Evolutionary conservation across 1,140 invertebrate species (phyloP).

Genomic region (Caenorhabditis briggsae): DNA sequence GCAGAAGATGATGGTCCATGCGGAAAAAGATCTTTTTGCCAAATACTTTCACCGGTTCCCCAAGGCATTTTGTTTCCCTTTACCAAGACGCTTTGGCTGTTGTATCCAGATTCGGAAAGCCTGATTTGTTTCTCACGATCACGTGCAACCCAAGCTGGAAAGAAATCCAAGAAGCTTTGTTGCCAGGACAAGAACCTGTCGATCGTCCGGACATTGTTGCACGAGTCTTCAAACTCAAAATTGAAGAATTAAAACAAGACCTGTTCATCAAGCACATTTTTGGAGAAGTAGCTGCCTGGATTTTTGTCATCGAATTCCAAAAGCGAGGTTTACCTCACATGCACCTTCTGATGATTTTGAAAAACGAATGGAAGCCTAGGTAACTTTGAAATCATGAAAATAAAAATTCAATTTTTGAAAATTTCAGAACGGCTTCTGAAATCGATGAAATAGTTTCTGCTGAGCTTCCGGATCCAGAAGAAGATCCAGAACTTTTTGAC

Average conservation of each 20-base stretch:
- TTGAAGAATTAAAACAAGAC: constrained; percentile 60
- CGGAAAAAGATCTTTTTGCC: constrained; percentile 62
- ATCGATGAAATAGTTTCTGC: background rate
- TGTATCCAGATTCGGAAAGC: constrained; percentile 77
- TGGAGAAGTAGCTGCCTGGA: constrained; percentile 67
- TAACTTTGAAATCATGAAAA: background rate
- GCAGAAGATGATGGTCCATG: background rate
- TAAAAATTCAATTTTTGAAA: background rate
- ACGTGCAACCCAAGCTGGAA: constrained; percentile 73
- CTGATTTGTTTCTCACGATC: constrained; percentile 72
- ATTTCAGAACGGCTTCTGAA: background rate
- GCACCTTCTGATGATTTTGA: background rate
- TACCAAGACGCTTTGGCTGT: constrained; percentile 80
- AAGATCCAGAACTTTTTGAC: background rate
- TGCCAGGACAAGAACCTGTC: constrained; percentile 63
- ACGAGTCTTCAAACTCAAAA: constrained; percentile 72
- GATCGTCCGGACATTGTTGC: constrained; percentile 73
- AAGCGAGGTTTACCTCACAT: constrained; percentile 4
- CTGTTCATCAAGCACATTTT: constrained; percentile 69
- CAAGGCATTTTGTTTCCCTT: constrained; percentile 69
- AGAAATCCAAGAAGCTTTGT: constrained; percentile 74
- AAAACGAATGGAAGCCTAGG: background rate
- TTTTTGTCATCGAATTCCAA: constrained; percentile 20
- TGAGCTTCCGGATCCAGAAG: background rate
- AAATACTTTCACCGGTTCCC: constrained; percentile 48